These are phyloP conservation scores for Oncorhynchus kisutch DNA, from an alignment of 2,113 vertebrate genomes.

Conservation along the genomic window DNA sequence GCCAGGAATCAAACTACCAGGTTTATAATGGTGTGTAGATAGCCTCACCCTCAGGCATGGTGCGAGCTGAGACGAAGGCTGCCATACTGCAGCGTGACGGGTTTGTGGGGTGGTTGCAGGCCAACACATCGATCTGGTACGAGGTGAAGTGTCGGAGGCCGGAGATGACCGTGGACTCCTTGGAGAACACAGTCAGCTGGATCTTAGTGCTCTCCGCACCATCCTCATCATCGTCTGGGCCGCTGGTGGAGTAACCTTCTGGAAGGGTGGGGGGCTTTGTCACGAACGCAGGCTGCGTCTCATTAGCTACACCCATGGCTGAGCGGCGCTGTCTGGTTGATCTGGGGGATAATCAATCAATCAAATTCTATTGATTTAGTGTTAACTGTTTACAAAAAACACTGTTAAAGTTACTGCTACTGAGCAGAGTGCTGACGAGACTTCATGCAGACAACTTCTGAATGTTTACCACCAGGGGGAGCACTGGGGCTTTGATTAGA, in stretches of 20 bases:
- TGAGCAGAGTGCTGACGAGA: neutral
- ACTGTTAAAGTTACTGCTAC: no score
- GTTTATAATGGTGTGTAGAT: neutral
- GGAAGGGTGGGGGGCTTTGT: conserved; percentile 56
- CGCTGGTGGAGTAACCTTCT: conserved; percentile 53
- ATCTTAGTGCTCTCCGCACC: conserved; percentile 73
- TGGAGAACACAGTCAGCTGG: conserved; percentile 77
- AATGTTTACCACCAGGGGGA: conserved; percentile 13
- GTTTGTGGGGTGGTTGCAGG: conserved; percentile 85
- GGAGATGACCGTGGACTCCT: conserved; percentile 89
- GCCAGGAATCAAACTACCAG: no score
- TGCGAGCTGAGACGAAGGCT: conserved; percentile 91
- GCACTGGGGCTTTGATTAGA: neutral
- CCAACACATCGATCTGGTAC: conserved; percentile 94
- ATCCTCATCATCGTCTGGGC: conserved; percentile 57
- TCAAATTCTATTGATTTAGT: no score
- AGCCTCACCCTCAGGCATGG: conserved; percentile 89
- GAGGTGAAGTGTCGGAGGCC: conserved; percentile 90
- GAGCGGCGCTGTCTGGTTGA: conserved; percentile 82
- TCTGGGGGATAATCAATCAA: conserved; percentile 51
- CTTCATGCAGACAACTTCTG: neutral
- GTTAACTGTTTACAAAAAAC: no score
- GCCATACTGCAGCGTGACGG: conserved; percentile 85
- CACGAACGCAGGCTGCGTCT: conserved; percentile 53
- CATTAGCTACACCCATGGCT: conserved; percentile 73